These are phyloP conservation scores for Brachyhypopomus gauderio DNA, from an alignment of 2,113 vertebrate genomes.

Conservation along the genomic window DNA sequence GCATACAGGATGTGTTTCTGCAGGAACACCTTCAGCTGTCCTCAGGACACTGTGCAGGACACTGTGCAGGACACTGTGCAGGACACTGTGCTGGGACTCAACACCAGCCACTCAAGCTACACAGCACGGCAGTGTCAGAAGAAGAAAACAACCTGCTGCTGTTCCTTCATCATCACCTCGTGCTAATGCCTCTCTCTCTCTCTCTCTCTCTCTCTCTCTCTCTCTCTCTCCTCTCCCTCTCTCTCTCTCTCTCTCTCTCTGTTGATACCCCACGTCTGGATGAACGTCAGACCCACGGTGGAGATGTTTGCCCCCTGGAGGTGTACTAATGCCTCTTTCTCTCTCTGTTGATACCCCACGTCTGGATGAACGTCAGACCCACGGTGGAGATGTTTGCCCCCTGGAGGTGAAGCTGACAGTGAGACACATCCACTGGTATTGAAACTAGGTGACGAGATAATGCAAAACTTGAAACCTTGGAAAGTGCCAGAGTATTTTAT, in stretches of 20 bases:
- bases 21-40: too few species aligned
- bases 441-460: background rate
- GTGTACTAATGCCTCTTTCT: too few species aligned
- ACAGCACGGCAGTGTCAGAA: background rate
- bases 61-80: too few species aligned
- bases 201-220: too few species aligned
- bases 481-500: background rate
- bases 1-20: background rate
- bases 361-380: background rate
- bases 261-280: background rate
- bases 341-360: background rate
- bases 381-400: background rate
- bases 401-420: constrained; percentile 8
- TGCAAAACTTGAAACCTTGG: background rate
- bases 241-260: too few species aligned
- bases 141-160: background rate
- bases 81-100: too few species aligned
- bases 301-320: constrained; percentile 6
- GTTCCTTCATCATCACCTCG: too few species aligned
- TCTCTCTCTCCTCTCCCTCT: too few species aligned
- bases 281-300: background rate
- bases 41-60: too few species aligned
- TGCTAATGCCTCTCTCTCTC: too few species aligned
- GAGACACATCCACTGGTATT: background rate
- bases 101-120: background rate